phyloP scores from a whole-genome alignment of 2,888 invertebrate species.

The Nebria brevicollis region DNA sequence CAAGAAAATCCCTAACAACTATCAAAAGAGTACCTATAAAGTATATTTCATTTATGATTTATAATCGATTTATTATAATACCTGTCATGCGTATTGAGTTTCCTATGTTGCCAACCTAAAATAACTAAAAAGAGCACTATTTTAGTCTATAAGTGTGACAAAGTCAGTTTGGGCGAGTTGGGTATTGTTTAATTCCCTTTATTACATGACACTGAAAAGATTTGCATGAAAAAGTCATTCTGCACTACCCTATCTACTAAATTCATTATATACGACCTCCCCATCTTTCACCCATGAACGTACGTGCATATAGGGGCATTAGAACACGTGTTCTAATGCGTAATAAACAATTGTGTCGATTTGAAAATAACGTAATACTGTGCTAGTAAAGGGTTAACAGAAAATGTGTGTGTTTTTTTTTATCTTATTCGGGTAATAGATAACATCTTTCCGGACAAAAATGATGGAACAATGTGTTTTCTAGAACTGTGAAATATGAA shows the following conservation, averaged over 20 bases:
- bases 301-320: constrained; percentile 13
- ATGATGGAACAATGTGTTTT: constrained; percentile 33
- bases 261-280: constrained; percentile 25
- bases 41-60: too few relatives aligned
- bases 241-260: constrained; percentile 18
- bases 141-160: background rate
- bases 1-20: background rate
- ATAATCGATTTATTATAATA: too few relatives aligned
- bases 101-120: background rate
- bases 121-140: constrained; percentile 10
- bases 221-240: constrained; percentile 37
- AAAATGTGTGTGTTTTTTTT: background rate
- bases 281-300: constrained; percentile 6
- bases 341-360: too few relatives aligned
- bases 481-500: constrained; percentile 31
- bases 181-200: constrained; percentile 34
- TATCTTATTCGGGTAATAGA: constrained; percentile 15
- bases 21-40: too few relatives aligned
- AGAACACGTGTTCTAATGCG: background rate
- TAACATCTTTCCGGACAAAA: constrained; percentile 33
- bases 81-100: background rate
- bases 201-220: constrained; percentile 29
- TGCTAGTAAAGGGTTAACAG: background rate
- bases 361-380: too few relatives aligned
- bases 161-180: background rate